These are phyloP conservation scores for Brachyhypopomus occidentalis DNA, from an alignment of 2,113 vertebrate genomes.

Conservation along the genomic window DNA sequence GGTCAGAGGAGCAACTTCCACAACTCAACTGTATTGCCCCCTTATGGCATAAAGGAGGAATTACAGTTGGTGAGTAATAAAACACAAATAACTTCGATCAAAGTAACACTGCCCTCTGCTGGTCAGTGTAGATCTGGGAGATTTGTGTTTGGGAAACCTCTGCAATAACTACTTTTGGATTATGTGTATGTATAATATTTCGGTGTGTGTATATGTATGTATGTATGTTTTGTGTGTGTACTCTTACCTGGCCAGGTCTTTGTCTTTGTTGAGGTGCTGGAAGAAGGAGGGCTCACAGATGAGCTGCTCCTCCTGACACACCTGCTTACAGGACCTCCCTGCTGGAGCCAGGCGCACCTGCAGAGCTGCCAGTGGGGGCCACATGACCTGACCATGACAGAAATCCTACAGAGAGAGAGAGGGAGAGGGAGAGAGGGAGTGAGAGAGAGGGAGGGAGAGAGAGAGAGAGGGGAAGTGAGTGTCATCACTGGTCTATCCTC, in stretches of 20 bases:
- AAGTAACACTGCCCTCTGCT: conserved; percentile 19
- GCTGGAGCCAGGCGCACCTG: conserved; percentile 90
- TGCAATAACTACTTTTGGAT: background rate
- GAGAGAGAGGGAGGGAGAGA: background rate
- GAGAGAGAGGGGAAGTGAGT: no score
- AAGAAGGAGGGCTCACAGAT: conserved; percentile 99
- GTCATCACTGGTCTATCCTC: no score
- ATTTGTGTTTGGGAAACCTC: background rate
- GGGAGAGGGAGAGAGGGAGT: background rate
- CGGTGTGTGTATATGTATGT: no score
- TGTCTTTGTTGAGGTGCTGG: conserved; percentile 98
- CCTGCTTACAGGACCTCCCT: conserved; percentile 91
- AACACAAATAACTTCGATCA: background rate
- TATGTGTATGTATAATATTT: no score
- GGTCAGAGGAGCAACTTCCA: no score
- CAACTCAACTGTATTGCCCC: background rate
- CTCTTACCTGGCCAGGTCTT: conserved; percentile 84
- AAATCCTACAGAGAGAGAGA: conserved; percentile 84
- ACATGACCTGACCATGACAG: conserved; percentile 98
- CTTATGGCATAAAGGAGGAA: background rate
- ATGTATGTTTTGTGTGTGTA: background rate
- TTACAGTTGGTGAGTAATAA: background rate
- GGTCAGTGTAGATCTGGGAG: background rate
- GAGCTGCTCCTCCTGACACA: conserved; percentile 95
- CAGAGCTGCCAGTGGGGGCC: conserved; percentile 90